Evolutionary conservation across 1,140 invertebrate species (phyloP).

Genomic region (Papilio helenus): DNA sequence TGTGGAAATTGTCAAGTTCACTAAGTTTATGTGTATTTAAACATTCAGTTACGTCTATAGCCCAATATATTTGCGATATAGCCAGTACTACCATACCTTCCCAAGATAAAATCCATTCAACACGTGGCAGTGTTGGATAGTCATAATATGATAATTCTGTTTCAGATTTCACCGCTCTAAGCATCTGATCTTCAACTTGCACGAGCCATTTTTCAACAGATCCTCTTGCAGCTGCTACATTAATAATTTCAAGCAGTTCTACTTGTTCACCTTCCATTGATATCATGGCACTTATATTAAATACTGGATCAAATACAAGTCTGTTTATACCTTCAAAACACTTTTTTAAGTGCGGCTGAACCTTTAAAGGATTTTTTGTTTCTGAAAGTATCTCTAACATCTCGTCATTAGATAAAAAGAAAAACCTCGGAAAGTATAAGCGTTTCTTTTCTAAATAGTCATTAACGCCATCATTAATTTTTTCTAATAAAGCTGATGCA

Average conservation of each 20-base stretch:
- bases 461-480: slow-evolving; percentile 93
- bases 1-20: slow-evolving; percentile 83
- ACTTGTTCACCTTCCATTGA: slow-evolving; percentile 94
- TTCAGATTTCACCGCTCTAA: slow-evolving; percentile 88
- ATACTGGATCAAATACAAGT: slow-evolving; percentile 88
- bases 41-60: slow-evolving; percentile 88
- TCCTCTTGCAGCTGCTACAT: slow-evolving; percentile 91
- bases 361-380: slow-evolving; percentile 93
- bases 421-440: slow-evolving; percentile 95
- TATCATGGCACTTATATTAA: slow-evolving; percentile 93
- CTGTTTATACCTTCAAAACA: slow-evolving; percentile 93
- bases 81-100: slow-evolving; percentile 95
- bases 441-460: slow-evolving; percentile 96
- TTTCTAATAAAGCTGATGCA: slow-evolving; percentile 90
- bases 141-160: slow-evolving; percentile 88
- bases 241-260: slow-evolving; percentile 87
- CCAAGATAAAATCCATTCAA: slow-evolving; percentile 92
- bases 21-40: slow-evolving; percentile 84
- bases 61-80: slow-evolving; percentile 96
- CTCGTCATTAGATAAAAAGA: slow-evolving; percentile 98
- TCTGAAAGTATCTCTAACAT: slow-evolving; percentile 97
- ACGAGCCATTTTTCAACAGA: slow-evolving; percentile 97
- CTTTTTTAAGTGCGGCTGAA: slow-evolving; percentile 96
- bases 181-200: slow-evolving; percentile 93
- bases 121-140: slow-evolving; percentile 86